Evolutionary conservation across 2,113 vertebrate genomes (phyloP).

Genomic region (Raphicerus campestris): DNA sequence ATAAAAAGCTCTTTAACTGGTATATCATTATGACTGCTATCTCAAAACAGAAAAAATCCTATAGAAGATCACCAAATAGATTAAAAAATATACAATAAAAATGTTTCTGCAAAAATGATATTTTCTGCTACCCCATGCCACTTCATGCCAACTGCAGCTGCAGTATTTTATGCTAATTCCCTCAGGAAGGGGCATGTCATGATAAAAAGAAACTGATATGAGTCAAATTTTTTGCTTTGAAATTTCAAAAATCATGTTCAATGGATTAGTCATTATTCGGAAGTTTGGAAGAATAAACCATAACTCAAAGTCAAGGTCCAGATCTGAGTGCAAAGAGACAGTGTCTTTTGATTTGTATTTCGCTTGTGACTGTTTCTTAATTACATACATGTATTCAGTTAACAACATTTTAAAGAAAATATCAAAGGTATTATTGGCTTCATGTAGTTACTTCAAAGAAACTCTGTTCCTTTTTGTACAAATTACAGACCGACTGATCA

Average conservation of each 20-base stretch:
- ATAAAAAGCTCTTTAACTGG: neutral
- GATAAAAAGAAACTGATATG: neutral
- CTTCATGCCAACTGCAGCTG: neutral
- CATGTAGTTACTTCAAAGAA: neutral
- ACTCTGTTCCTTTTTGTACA: neutral
- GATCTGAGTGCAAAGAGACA: neutral
- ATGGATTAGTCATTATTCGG: neutral
- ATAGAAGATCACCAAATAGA: neutral
- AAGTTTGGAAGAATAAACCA: neutral
- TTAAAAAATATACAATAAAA: neutral
- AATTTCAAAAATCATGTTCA: neutral
- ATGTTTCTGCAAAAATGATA: neutral
- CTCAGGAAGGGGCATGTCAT: neutral
- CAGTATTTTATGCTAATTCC: neutral
- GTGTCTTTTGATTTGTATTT: neutral
- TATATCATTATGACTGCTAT: neutral
- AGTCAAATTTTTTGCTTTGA: neutral
- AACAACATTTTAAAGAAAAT: conserved; percentile 25
- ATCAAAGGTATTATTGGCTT: neutral
- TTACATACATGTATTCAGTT: neutral
- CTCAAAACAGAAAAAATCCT: neutral
- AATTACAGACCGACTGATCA: neutral
- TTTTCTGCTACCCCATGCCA: neutral
- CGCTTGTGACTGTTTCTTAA: neutral
- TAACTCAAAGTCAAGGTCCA: neutral